Conservation (phyloP, 2,113 vertebrate genomes). For the Oceanites oceanicus region DNA sequence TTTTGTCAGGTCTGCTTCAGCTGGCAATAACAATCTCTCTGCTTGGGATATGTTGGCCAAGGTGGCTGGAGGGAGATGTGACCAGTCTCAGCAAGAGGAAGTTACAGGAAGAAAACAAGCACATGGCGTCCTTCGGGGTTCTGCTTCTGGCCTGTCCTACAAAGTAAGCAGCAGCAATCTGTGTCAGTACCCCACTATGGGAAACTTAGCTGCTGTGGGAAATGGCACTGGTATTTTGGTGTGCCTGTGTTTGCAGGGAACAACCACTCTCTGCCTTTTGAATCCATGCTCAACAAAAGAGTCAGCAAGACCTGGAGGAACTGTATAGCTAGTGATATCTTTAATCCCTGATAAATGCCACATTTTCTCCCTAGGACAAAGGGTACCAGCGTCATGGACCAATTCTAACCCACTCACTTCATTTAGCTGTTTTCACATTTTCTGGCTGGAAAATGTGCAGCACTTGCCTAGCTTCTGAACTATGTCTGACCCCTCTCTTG, state of each 20-base stretch:
- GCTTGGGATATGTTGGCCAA: background rate
- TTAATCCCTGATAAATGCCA: background rate
- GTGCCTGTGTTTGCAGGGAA: background rate
- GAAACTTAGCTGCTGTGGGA: background rate
- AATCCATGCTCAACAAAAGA: background rate
- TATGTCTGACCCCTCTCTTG: background rate
- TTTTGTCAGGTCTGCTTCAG: background rate
- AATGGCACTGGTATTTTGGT: background rate
- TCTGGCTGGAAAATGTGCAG: background rate
- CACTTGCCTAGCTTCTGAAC: background rate
- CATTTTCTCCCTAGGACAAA: background rate
- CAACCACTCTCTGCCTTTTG: background rate
- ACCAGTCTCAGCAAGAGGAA: background rate
- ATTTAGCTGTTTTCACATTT: background rate
- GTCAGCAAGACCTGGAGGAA: background rate
- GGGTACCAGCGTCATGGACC: background rate
- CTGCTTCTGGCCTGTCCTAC: background rate
- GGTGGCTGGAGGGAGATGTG: background rate
- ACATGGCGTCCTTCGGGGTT: rapidly evolving
- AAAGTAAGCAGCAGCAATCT: background rate
- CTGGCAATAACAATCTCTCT: background rate
- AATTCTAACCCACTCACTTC: background rate
- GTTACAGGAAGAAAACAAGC: background rate
- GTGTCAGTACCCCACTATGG: background rate
- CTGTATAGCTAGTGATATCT: background rate